phyloP scores from a whole-genome alignment of 2,888 invertebrate species.

The Entomobrya proxima region DNA sequence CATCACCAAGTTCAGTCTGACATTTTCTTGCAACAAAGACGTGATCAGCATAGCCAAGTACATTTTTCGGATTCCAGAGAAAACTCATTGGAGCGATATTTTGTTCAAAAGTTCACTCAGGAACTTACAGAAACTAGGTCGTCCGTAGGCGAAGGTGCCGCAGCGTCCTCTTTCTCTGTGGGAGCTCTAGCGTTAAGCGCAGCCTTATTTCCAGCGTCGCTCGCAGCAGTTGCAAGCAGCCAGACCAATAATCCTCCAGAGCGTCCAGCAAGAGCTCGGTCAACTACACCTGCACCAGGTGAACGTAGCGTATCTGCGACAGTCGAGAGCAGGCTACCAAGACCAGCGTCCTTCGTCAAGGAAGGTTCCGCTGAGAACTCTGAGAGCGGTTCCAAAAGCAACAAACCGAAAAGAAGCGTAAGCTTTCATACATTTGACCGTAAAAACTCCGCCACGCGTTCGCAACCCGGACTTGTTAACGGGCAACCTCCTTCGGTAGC shows the following conservation, averaged over 20 bases:
- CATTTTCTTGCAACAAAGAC: slow-evolving; percentile 41
- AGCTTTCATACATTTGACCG: slow-evolving; percentile 64
- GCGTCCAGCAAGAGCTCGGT: slow-evolving; percentile 39
- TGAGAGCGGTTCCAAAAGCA: slow-evolving; percentile 32
- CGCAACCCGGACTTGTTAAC: slow-evolving; percentile 47
- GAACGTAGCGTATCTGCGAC: too few relatives aligned
- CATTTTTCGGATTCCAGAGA: slow-evolving; percentile 49
- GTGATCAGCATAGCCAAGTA: slow-evolving; percentile 48
- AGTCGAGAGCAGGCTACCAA: too few relatives aligned
- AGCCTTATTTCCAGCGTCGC: slow-evolving; percentile 15
- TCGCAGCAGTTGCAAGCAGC: too few relatives aligned
- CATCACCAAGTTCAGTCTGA: slow-evolving; percentile 34
- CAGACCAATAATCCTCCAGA: background rate
- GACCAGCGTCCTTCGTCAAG: slow-evolving; percentile 35
- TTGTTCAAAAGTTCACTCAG: slow-evolving; percentile 7
- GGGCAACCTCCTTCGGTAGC: slow-evolving; percentile 39
- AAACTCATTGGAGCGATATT: slow-evolving; percentile 48
- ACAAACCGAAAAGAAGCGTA: slow-evolving; percentile 66
- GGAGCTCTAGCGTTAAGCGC: slow-evolving; percentile 32
- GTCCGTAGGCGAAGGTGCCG: background rate
- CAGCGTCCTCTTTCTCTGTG: background rate
- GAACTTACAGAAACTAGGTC: background rate
- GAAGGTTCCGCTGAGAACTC: slow-evolving; percentile 56
- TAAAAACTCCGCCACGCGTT: background rate
- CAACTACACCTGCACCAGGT: slow-evolving; percentile 36